phyloP scores from a whole-genome alignment of 2,888 invertebrate species.

The Mythimna albipuncta region DNA sequence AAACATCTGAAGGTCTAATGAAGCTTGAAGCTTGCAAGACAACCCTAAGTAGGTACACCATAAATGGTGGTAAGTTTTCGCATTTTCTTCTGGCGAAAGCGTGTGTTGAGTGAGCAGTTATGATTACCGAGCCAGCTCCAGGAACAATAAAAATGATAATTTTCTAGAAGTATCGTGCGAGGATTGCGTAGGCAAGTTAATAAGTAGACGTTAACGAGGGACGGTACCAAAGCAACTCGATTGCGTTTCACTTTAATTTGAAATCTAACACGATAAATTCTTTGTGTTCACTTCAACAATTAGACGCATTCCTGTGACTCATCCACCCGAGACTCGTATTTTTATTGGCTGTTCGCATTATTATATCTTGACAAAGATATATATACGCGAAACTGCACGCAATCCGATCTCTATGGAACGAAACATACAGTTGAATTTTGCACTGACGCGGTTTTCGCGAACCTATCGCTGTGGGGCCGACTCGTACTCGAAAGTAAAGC shows the following conservation, averaged over 20 bases:
- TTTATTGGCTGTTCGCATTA: slow-evolving; percentile 86
- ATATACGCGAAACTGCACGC: slow-evolving; percentile 72
- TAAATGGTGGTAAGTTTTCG: not conserved
- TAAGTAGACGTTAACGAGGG: slow-evolving; percentile 53
- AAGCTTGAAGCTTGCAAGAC: slow-evolving; percentile 22
- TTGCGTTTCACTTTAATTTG: slow-evolving; percentile 81
- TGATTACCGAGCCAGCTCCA: not conserved
- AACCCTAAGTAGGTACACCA: not conserved
- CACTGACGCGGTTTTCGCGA: slow-evolving; percentile 63
- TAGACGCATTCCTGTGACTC: slow-evolving; percentile 88
- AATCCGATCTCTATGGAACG: slow-evolving; percentile 71
- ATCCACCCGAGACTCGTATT: slow-evolving; percentile 86
- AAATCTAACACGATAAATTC: slow-evolving; percentile 83
- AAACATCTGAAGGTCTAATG: slow-evolving; percentile 36
- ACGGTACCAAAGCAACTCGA: slow-evolving; percentile 66
- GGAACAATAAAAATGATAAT: slow-evolving; percentile 34
- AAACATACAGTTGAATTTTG: slow-evolving; percentile 72
- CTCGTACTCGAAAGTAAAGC: slow-evolving; percentile 76
- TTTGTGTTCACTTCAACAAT: slow-evolving; percentile 83
- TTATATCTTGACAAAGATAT: slow-evolving; percentile 78
- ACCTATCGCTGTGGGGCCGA: slow-evolving; percentile 64
- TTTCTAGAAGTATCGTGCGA: slow-evolving; percentile 62
- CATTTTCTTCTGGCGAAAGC: not conserved
- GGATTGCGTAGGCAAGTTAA: slow-evolving; percentile 54
- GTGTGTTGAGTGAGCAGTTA: not conserved